A percentile compares a stretch with the other conserved stretches of the same genome.
Evolutionary conservation across 2,113 vertebrate species (phyloP).

Genomic region (Phalacrocorax pelagicus): DNA sequence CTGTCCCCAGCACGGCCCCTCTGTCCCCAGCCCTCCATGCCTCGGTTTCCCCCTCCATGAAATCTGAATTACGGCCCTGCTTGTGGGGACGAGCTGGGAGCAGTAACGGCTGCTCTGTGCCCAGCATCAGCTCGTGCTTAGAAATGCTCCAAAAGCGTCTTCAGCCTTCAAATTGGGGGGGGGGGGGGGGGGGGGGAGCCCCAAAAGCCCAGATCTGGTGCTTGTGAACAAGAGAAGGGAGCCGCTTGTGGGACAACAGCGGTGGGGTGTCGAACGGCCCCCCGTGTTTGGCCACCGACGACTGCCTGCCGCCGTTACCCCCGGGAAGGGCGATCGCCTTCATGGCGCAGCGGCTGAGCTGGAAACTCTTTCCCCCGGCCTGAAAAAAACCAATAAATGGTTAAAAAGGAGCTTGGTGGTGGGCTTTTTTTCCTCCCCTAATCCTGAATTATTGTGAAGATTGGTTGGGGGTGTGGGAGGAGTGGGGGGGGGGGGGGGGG

Average conservation of each 20-base stretch:
- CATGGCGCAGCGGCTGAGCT: no score
- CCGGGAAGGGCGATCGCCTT: neutral
- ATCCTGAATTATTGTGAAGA: no score
- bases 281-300: no score
- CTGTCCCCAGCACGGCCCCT: neutral
- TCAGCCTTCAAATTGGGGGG: neutral
- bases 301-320: neutral
- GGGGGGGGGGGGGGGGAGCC: neutral
- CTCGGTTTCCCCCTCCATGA: neutral
- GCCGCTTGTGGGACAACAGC: neutral
- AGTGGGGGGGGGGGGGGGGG: neutral
- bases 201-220: neutral
- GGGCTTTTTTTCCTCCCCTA: neutral
- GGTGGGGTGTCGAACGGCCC: no score
- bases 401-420: no score
- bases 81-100: neutral
- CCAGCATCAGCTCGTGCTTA: rapidly evolving
- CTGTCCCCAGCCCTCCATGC: neutral
- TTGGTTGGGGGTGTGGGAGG: neutral
- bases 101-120: rapidly evolving
- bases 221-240: no score
- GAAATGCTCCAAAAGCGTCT: neutral
- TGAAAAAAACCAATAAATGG: neutral
- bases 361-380: neutral
- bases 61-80: no score